phyloP scores from a whole-genome alignment of 2,113 vertebrate genomes.

The Himantopus leucocephalus region DNA sequence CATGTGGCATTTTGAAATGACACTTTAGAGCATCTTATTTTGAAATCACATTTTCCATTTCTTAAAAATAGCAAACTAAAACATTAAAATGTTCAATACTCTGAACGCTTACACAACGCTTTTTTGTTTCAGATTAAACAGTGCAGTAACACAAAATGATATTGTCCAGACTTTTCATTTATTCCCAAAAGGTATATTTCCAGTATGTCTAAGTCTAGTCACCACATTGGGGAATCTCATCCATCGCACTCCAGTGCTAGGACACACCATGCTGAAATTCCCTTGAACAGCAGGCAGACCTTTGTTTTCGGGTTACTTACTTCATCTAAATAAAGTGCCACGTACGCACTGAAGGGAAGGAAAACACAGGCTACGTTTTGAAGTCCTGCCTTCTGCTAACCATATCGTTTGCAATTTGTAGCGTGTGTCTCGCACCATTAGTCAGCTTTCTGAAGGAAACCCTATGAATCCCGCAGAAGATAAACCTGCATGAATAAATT shows the following conservation, averaged over 20 bases:
- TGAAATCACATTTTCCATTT: background rate
- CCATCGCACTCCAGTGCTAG: accelerated
- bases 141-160: background rate
- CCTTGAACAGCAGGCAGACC: background rate
- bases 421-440: background rate
- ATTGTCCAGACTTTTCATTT: background rate
- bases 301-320: background rate
- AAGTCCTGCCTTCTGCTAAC: background rate
- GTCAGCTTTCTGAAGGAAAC: constrained; percentile 25
- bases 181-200: background rate
- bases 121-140: background rate
- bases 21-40: background rate
- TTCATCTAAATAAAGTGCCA: background rate
- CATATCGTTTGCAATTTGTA: background rate
- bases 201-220: background rate
- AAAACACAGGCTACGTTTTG: background rate
- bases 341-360: background rate
- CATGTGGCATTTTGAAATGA: background rate
- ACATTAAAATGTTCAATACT: background rate
- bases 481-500: constrained; percentile 23
- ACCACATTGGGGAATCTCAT: background rate
- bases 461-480: background rate
- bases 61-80: background rate
- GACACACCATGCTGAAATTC: background rate
- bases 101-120: background rate